These are phyloP conservation scores for Scolopax bukidnonensis DNA, from an alignment of 2,797 vertebrate species.

Conservation along the genomic window DNA sequence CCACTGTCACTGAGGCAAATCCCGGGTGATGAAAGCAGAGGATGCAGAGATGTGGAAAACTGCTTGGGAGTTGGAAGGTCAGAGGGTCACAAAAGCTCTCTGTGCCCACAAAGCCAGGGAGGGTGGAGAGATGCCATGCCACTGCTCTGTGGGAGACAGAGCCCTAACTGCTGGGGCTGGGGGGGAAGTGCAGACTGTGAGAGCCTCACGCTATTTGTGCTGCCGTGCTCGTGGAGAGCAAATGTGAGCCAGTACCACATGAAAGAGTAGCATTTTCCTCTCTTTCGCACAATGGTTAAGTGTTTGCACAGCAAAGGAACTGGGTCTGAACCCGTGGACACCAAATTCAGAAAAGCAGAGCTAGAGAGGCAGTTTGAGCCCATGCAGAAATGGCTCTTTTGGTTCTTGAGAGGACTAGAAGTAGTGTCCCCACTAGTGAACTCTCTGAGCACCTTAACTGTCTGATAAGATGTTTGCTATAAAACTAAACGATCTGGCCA, in stretches of 20 bases:
- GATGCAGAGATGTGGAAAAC: rapidly evolving
- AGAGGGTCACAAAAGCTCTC: background rate
- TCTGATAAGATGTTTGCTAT: background rate
- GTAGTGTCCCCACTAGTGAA: background rate
- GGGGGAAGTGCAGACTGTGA: background rate
- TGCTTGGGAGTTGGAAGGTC: background rate
- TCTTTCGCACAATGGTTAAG: background rate
- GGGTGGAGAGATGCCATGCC: rapidly evolving
- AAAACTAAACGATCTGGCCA: background rate
- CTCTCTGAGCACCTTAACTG: background rate
- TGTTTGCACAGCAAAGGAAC: background rate
- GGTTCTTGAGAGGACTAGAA: background rate
- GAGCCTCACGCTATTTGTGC: background rate
- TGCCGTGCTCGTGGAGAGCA: background rate
- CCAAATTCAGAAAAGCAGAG: background rate
- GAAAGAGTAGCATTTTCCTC: background rate
- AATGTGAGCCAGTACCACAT: slow-evolving; percentile 11
- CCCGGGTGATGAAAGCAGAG: background rate
- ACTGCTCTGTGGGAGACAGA: background rate
- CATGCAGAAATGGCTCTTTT: background rate
- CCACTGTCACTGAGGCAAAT: background rate
- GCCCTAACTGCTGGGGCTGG: background rate
- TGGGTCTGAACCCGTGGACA: background rate
- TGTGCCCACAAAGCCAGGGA: background rate
- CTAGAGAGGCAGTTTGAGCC: background rate